A percentile compares a stretch with the other conserved stretches of the same genome.
Evolutionary conservation across 2,113 vertebrate genomes (phyloP).

Genomic region (Boleophthalmus pectinirostris): DNA sequence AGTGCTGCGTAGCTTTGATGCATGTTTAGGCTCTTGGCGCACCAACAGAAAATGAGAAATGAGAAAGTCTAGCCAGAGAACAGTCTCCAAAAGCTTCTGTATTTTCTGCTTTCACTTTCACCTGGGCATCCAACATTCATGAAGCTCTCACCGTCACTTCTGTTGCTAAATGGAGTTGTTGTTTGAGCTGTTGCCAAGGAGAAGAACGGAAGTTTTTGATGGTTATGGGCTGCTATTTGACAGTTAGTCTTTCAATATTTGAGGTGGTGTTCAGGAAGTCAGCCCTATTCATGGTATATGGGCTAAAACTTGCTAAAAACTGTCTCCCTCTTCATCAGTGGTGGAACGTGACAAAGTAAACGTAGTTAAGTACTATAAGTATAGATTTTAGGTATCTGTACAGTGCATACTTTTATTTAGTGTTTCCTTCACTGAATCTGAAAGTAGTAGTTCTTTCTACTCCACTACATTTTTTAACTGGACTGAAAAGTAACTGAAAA

Average conservation of each 20-base stretch:
- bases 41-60: slow-evolving; percentile 22
- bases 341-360: too few relatives aligned
- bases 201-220: not conserved
- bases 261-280: not conserved
- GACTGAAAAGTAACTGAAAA: too few relatives aligned
- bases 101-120: not conserved
- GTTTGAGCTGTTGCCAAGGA: not conserved
- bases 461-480: too few relatives aligned
- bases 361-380: too few relatives aligned
- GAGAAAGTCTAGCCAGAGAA: slow-evolving; percentile 38
- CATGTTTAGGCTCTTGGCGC: slow-evolving; percentile 55
- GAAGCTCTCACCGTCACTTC: not conserved
- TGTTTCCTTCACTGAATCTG: too few relatives aligned
- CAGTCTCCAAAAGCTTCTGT: not conserved
- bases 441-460: too few relatives aligned
- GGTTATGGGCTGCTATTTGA: not conserved
- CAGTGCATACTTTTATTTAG: too few relatives aligned
- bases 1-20: slow-evolving; percentile 47
- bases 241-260: not conserved
- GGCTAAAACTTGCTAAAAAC: too few relatives aligned
- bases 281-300: not conserved
- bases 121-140: slow-evolving; percentile 5
- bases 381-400: too few relatives aligned
- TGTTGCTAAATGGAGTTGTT: slow-evolving; percentile 6
- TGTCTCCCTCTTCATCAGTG: too few relatives aligned